Evolutionary conservation across 2,888 invertebrate genomes (phyloP).

Genomic region (Caradrina clavipalpis): DNA sequence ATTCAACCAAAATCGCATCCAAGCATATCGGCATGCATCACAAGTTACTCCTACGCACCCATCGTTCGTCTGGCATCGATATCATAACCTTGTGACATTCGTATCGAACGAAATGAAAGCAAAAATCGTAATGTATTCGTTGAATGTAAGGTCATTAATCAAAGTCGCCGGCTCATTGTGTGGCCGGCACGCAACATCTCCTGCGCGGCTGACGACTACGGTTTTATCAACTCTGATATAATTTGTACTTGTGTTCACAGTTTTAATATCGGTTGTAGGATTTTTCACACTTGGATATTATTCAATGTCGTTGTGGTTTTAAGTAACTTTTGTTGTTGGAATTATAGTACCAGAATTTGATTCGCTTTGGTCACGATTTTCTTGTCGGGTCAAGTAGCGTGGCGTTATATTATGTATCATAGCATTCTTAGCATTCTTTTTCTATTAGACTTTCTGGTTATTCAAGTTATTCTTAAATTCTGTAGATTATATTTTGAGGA

Average conservation of each 20-base stretch:
- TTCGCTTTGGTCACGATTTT: neutral
- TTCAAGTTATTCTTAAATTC: too few relatives aligned
- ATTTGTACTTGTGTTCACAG: slow-evolving; percentile 69
- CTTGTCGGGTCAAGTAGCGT: neutral
- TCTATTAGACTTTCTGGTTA: too few relatives aligned
- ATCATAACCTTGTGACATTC: slow-evolving; percentile 90
- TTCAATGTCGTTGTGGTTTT: neutral
- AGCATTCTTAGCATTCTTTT: too few relatives aligned
- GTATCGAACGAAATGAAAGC: slow-evolving; percentile 89
- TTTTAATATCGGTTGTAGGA: slow-evolving; percentile 54
- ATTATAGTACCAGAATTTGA: neutral
- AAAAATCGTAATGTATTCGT: slow-evolving; percentile 91
- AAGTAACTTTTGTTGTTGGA: neutral
- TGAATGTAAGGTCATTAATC: slow-evolving; percentile 89
- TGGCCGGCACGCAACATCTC: slow-evolving; percentile 88
- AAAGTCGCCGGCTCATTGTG: slow-evolving; percentile 89
- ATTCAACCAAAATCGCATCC: slow-evolving; percentile 60
- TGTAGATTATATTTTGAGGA: too few relatives aligned
- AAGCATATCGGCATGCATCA: slow-evolving; percentile 53
- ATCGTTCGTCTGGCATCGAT: slow-evolving; percentile 80
- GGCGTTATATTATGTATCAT: neutral
- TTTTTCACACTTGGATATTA: slow-evolving; percentile 50
- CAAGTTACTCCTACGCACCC: slow-evolving; percentile 68
- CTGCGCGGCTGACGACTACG: slow-evolving; percentile 76
- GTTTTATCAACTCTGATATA: slow-evolving; percentile 82